Conservation (phyloP, 2,888 invertebrate species). For the Epiblema foenella region DNA sequence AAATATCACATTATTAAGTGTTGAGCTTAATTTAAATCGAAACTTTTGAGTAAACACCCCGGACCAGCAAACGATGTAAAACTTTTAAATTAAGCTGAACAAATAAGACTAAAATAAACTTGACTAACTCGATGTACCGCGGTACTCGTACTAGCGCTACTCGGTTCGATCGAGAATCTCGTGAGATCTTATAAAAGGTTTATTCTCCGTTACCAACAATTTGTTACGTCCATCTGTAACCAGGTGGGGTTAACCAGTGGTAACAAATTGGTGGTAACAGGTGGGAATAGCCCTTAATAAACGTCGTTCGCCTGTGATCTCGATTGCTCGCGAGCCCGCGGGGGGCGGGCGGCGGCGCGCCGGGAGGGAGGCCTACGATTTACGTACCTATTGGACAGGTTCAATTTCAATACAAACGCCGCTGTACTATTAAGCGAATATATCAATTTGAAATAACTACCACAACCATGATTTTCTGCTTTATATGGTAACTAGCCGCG, state of each 20-base stretch:
- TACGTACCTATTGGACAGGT: slow-evolving; percentile 53
- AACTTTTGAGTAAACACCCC: slow-evolving; percentile 59
- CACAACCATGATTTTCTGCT: slow-evolving; percentile 82
- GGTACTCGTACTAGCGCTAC: slow-evolving; percentile 48
- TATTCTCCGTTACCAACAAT: no score
- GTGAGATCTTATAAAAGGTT: neutral
- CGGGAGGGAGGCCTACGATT: slow-evolving; percentile 47
- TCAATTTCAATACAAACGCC: slow-evolving; percentile 58
- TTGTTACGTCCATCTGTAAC: no score
- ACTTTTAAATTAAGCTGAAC: slow-evolving; percentile 82
- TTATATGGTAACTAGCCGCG: slow-evolving; percentile 71
- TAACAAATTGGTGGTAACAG: no score
- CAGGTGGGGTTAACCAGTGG: no score
- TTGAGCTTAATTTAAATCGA: slow-evolving; percentile 84
- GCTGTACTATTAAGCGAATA: slow-evolving; percentile 72
- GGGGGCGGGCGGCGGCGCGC: slow-evolving; percentile 37
- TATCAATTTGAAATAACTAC: slow-evolving; percentile 82
- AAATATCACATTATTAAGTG: slow-evolving; percentile 85
- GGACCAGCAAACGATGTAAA: slow-evolving; percentile 53
- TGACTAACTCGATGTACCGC: slow-evolving; percentile 54
- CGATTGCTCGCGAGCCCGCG: slow-evolving; percentile 27
- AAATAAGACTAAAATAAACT: slow-evolving; percentile 70
- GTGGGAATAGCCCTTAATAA: no score
- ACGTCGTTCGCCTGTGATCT: no score
- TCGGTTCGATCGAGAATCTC: slow-evolving; percentile 5